These are phyloP conservation scores for Papilio aristodemus DNA, from an alignment of 1,140 invertebrate species.

Conservation along the genomic window DNA sequence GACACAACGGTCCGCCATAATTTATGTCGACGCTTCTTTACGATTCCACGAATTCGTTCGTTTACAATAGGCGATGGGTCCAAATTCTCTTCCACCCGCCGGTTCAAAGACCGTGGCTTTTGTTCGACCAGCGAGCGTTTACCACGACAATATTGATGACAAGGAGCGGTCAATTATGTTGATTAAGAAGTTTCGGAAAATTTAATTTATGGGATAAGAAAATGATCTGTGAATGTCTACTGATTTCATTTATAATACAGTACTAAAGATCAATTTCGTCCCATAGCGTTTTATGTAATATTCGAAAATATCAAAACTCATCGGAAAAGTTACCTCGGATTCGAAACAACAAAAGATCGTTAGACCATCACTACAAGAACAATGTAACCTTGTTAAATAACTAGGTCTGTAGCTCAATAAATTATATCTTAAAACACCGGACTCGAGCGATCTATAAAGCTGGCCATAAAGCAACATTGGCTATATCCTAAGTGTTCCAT, in stretches of 20 bases:
- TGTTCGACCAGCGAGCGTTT: conserved; percentile 6
- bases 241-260: too few relatives aligned
- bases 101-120: conserved; percentile 20
- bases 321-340: neutral
- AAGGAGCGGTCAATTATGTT: conserved; percentile 1
- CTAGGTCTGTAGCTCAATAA: neutral
- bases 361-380: neutral
- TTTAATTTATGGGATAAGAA: too few relatives aligned
- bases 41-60: conserved; percentile 10
- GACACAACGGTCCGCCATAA: conserved; percentile 8
- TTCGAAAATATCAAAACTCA: too few relatives aligned
- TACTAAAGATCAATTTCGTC: too few relatives aligned
- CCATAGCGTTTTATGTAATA: too few relatives aligned
- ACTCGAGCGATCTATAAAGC: neutral
- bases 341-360: neutral
- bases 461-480: conserved; percentile 5
- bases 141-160: conserved; percentile 2
- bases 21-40: conserved; percentile 7
- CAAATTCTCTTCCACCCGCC: neutral
- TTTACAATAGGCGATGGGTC: conserved; percentile 13
- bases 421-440: conserved; percentile 12
- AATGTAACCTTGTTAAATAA: conserved; percentile 1
- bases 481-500: conserved; percentile 1
- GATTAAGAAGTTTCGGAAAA: conserved; percentile 3
- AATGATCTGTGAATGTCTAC: too few relatives aligned